Conservation (phyloP, 2,113 vertebrate genomes). For the Burhinus oedicnemus region DNA sequence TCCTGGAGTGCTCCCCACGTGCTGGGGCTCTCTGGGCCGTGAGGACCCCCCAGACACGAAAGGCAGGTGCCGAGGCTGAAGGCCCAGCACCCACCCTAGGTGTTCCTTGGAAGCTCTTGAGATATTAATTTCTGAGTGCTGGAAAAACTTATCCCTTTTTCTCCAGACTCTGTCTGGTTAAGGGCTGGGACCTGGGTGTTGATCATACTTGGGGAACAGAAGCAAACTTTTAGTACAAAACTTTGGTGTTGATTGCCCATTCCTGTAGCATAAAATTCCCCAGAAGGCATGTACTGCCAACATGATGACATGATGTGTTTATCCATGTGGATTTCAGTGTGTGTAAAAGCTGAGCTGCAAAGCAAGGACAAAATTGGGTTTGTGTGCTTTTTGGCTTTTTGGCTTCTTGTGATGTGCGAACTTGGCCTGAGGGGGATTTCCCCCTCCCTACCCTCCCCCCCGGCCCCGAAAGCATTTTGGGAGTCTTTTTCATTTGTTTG, state of each 20-base stretch:
- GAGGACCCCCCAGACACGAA: rapidly evolving
- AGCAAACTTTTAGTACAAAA: background rate
- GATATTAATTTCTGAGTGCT: background rate
- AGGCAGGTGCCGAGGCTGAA: background rate
- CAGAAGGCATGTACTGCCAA: background rate
- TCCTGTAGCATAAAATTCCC: background rate
- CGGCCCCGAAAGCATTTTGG: background rate
- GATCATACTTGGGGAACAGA: background rate
- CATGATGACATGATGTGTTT: background rate
- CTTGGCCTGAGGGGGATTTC: background rate
- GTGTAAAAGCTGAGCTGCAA: background rate
- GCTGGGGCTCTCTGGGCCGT: background rate
- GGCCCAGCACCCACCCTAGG: rapidly evolving
- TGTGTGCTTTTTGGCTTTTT: background rate
- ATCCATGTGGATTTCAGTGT: background rate
- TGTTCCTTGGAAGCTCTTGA: background rate
- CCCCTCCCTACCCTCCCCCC: too few species aligned
- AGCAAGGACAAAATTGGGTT: background rate
- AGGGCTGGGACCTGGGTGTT: background rate
- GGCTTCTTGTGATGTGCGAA: background rate
- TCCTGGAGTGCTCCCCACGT: background rate
- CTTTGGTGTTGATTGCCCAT: background rate
- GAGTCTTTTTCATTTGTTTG: background rate
- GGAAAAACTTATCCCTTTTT: background rate
- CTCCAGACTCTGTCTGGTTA: background rate